Conservation (phyloP, 2,888 invertebrate species). For the Pedicia rivosa region DNA sequence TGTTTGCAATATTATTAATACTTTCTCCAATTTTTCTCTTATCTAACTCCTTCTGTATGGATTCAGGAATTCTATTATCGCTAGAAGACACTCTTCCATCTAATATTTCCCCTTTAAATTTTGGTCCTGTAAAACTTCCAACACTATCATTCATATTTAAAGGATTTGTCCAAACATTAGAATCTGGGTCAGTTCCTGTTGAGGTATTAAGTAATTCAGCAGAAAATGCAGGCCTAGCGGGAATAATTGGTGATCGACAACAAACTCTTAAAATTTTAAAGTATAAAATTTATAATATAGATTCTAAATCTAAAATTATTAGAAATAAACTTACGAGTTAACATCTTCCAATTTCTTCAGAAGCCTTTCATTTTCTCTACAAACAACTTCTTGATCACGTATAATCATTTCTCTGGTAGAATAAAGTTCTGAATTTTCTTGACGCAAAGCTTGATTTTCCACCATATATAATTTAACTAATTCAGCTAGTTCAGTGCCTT, state of each 20-base stretch:
- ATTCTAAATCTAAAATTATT: background rate
- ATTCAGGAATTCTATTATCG: conserved; percentile 37
- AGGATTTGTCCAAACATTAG: conserved; percentile 62
- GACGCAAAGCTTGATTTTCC: conserved; percentile 60
- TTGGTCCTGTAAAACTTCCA: background rate
- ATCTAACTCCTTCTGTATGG: conserved; percentile 47
- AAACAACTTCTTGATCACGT: conserved; percentile 78
- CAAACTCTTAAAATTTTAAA: conserved; percentile 43
- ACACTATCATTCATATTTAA: conserved; percentile 15
- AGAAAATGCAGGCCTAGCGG: conserved; percentile 56
- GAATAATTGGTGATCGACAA: conserved; percentile 67
- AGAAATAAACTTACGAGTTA: conserved; percentile 52
- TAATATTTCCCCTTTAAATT: conserved; percentile 11
- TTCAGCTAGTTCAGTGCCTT: conserved; percentile 65
- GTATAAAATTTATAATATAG: conserved; percentile 7
- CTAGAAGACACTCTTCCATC: conserved; percentile 26
- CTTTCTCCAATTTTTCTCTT: conserved; percentile 39
- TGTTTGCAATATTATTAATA: conserved; percentile 12
- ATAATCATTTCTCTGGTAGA: conserved; percentile 61
- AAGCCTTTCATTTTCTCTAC: conserved; percentile 78
- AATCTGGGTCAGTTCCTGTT: conserved; percentile 20
- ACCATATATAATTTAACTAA: conserved; percentile 72
- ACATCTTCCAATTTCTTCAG: conserved; percentile 78
- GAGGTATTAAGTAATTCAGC: conserved; percentile 32
- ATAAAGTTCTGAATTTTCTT: conserved; percentile 76